Evolutionary conservation across 2,113 vertebrate species (phyloP).

Genomic region (Centropristis striata): DNA sequence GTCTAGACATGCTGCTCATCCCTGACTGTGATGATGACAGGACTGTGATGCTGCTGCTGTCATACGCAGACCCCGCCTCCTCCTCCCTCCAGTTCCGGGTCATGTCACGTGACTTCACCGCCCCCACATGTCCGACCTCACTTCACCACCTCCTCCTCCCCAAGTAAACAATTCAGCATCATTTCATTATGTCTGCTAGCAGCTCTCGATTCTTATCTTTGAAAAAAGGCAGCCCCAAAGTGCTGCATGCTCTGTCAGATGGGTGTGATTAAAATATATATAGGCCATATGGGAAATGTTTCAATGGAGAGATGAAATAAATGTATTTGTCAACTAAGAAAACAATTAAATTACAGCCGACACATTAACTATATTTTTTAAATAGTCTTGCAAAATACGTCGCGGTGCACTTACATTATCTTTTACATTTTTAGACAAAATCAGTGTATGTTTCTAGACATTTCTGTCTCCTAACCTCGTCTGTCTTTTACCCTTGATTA

Average conservation of each 20-base stretch:
- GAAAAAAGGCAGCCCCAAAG: not conserved
- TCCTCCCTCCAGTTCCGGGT: conserved; percentile 53
- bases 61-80: not conserved
- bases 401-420: not conserved
- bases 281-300: not conserved
- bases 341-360: no score
- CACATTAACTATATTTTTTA: not conserved
- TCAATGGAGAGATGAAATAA: not conserved
- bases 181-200: conserved; percentile 52
- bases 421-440: not conserved
- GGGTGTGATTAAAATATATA: not conserved
- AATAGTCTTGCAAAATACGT: not conserved
- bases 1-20: conserved; percentile 4
- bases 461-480: no score
- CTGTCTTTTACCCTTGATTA: not conserved
- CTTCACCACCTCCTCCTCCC: conserved; percentile 9
- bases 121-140: conserved; percentile 59
- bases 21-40: conserved; percentile 24
- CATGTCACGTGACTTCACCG: conserved; percentile 62
- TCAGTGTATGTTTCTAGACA: not conserved
- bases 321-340: not conserved
- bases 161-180: conserved; percentile 70
- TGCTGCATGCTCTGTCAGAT: not conserved
- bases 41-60: conserved; percentile 12
- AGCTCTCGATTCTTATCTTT: conserved; percentile 20